These are phyloP conservation scores for Ophthalmolycus amberensis DNA, from an alignment of 2,113 vertebrate species.

Conservation along the genomic window DNA sequence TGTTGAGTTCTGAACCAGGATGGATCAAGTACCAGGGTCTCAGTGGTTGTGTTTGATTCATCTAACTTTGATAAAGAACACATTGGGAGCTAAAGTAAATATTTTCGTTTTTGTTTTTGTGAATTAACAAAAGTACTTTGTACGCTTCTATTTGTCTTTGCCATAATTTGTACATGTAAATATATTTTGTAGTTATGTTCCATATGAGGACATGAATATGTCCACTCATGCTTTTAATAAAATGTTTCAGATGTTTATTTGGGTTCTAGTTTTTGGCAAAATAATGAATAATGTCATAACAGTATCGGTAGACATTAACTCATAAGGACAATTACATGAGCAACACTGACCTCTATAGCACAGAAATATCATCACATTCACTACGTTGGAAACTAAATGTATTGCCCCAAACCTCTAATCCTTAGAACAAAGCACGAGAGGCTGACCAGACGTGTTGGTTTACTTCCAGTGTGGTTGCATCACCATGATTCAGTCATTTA, in stretches of 20 bases:
- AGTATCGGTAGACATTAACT: neutral
- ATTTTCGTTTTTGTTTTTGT: slow-evolving; percentile 60
- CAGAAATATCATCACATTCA: neutral
- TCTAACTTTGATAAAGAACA: slow-evolving; percentile 54
- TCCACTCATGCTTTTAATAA: slow-evolving; percentile 84
- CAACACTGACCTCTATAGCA: neutral
- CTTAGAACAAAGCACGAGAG: slow-evolving; percentile 29
- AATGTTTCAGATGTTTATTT: slow-evolving; percentile 71
- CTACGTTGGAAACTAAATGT: neutral
- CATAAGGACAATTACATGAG: neutral
- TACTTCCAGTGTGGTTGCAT: slow-evolving; percentile 3
- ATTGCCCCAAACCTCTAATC: slow-evolving; percentile 51
- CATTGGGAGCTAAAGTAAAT: slow-evolving; percentile 61
- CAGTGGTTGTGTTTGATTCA: slow-evolving; percentile 26
- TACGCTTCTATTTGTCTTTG: slow-evolving; percentile 75
- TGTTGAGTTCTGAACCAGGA: slow-evolving; percentile 10
- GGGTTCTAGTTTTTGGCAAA: neutral
- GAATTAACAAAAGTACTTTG: slow-evolving; percentile 61
- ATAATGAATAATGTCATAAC: neutral
- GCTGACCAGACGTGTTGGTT: slow-evolving; percentile 7
- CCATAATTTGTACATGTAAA: slow-evolving; percentile 80
- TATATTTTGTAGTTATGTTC: slow-evolving; percentile 86
- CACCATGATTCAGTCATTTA: slow-evolving; percentile 8
- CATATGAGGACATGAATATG: slow-evolving; percentile 68
- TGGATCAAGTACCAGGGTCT: slow-evolving; percentile 11